Conservation (phyloP, 1,140 invertebrate genomes). For the Euborellia annulipes region DNA sequence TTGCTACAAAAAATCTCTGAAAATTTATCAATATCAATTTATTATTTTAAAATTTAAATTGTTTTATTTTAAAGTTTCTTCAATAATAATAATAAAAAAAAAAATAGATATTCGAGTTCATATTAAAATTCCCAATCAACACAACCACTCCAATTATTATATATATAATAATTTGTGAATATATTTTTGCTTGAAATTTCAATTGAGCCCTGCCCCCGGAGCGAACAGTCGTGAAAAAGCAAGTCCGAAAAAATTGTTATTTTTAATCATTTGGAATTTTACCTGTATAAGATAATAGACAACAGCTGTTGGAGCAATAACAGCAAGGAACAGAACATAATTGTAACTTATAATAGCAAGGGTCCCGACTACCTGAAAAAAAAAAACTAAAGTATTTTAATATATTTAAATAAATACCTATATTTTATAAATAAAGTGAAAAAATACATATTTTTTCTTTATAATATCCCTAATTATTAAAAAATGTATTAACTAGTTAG, state of each 20-base stretch:
- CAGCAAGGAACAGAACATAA: slow-evolving; percentile 34
- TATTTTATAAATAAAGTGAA: not conserved
- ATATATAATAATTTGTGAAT: too few species aligned
- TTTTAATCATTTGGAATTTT: too few species aligned
- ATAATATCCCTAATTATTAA: too few species aligned
- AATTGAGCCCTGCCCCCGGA: too few species aligned
- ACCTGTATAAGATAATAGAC: slow-evolving; percentile 42
- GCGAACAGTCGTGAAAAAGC: too few species aligned
- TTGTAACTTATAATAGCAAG: slow-evolving; percentile 34
- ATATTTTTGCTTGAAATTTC: too few species aligned
- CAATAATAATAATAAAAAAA: not conserved
- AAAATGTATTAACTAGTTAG: too few species aligned
- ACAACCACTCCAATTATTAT: too few species aligned
- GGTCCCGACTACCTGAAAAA: slow-evolving; percentile 26
- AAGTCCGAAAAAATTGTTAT: too few species aligned
- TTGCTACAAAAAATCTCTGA: slow-evolving; percentile 42
- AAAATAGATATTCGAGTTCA: too few species aligned
- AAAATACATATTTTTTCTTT: too few species aligned
- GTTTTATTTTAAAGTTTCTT: not conserved
- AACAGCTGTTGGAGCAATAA: slow-evolving; percentile 32
- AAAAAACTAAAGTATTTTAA: slow-evolving; percentile 1
- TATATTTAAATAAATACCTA: not conserved
- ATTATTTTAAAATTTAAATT: not conserved
- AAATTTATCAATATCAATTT: slow-evolving; percentile 1
- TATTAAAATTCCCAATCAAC: too few species aligned